phyloP scores from a whole-genome alignment of 1,140 invertebrate species.

The Bradynema listronoti region DNA sequence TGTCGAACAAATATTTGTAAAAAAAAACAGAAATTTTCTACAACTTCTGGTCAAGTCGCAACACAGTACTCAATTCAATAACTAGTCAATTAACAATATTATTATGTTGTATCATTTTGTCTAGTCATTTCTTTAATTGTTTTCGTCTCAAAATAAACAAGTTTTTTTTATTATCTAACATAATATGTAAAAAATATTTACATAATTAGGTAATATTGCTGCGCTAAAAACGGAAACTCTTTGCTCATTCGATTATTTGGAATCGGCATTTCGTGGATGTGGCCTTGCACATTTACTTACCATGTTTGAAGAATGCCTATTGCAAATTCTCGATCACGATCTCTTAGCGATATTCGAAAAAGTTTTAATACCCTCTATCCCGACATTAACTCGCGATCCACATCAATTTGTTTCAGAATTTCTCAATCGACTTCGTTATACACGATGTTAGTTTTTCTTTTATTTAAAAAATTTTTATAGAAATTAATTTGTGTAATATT shows the following conservation, averaged over 20 bases:
- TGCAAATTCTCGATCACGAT: slow-evolving; percentile 56
- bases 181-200: too few species aligned
- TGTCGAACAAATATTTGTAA: too few species aligned
- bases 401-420: slow-evolving; percentile 57
- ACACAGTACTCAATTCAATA: too few species aligned
- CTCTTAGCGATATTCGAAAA: slow-evolving; percentile 54
- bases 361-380: slow-evolving; percentile 49
- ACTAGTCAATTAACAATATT: too few species aligned
- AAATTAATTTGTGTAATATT: slow-evolving; percentile 11
- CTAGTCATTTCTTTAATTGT: too few species aligned
- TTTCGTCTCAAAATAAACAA: too few species aligned
- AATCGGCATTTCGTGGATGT: slow-evolving; percentile 43
- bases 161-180: too few species aligned
- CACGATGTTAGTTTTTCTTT: slow-evolving; percentile 27
- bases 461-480: neutral
- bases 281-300: slow-evolving; percentile 48
- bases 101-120: too few species aligned
- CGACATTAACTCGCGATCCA: slow-evolving; percentile 44
- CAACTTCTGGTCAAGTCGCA: too few species aligned
- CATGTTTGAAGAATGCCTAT: slow-evolving; percentile 52
- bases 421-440: slow-evolving; percentile 52
- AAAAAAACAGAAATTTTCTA: too few species aligned
- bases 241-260: slow-evolving; percentile 55
- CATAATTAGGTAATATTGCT: slow-evolving; percentile 50
- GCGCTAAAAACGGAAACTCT: slow-evolving; percentile 45